phyloP scores from a whole-genome alignment of 2,797 vertebrate species.

The Cynopterus sphinx region DNA sequence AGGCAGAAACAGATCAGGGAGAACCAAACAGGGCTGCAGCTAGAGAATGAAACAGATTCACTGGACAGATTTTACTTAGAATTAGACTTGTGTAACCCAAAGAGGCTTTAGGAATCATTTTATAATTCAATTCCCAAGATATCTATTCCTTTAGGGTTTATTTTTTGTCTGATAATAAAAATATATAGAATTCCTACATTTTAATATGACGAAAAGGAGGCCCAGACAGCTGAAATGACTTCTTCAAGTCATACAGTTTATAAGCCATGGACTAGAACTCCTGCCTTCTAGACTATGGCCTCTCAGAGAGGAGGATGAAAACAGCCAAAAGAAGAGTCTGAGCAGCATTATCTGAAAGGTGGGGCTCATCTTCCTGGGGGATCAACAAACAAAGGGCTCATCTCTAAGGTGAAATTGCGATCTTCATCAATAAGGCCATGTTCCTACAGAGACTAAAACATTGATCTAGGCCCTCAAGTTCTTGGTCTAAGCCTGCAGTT shows the following conservation, averaged over 20 bases:
- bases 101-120: constrained; percentile 25
- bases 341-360: neutral
- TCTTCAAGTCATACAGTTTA: neutral
- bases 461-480: neutral
- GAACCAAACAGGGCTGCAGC: constrained; percentile 13
- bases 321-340: neutral
- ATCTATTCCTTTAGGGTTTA: constrained; percentile 13
- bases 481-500: neutral
- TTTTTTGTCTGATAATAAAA: constrained; percentile 55
- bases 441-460: neutral
- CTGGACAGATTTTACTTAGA: constrained; percentile 23
- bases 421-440: neutral
- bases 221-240: constrained; percentile 49
- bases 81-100: constrained; percentile 19
- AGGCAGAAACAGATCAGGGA: constrained; percentile 44
- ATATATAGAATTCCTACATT: neutral
- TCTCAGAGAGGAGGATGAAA: neutral
- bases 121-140: neutral
- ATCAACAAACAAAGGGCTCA: neutral
- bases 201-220: constrained; percentile 35
- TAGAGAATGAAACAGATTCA: constrained; percentile 15
- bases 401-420: neutral
- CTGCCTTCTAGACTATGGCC: neutral
- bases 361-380: neutral
- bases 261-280: neutral